Conservation (phyloP, 1,140 invertebrate species). For the Pseudomyrmex flavicornis region DNA sequence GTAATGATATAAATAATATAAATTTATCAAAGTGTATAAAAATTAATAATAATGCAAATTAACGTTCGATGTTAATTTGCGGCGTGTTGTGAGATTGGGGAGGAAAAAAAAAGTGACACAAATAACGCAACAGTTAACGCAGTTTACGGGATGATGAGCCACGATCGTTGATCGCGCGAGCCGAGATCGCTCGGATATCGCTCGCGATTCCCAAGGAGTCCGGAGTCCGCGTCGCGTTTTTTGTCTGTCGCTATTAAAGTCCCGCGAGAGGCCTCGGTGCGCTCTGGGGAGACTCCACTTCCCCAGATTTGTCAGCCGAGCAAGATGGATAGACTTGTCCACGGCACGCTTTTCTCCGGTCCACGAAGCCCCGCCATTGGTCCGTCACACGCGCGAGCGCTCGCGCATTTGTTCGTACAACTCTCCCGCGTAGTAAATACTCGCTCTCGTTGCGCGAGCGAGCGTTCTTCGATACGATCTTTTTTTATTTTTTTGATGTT, state of each 20-base stretch:
- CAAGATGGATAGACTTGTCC: slow-evolving; percentile 70
- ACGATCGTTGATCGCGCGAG: slow-evolving; percentile 19
- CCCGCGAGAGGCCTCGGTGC: slow-evolving; percentile 35
- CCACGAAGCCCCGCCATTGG: not conserved
- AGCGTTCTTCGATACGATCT: slow-evolving; percentile 18
- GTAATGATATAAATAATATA: too few species aligned
- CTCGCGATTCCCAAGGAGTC: slow-evolving; percentile 2
- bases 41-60: not conserved
- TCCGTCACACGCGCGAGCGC: slow-evolving; percentile 15
- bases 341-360: slow-evolving; percentile 49
- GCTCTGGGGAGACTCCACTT: slow-evolving; percentile 46
- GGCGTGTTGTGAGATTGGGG: not conserved
- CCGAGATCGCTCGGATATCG: slow-evolving; percentile 40
- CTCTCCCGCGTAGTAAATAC: slow-evolving; percentile 1
- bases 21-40: too few species aligned
- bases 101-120: not conserved
- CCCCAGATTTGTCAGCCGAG: slow-evolving; percentile 65
- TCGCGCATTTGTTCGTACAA: slow-evolving; percentile 30
- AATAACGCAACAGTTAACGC: not conserved
- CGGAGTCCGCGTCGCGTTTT: not conserved
- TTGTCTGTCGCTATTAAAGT: slow-evolving; percentile 5
- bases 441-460: slow-evolving; percentile 6
- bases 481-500: not conserved
- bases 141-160: not conserved
- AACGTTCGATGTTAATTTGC: not conserved